A percentile compares a stretch with the other conserved stretches of the same genome.
phyloP scores from a whole-genome alignment of 2,888 invertebrate species.

The Apantesis nais region DNA sequence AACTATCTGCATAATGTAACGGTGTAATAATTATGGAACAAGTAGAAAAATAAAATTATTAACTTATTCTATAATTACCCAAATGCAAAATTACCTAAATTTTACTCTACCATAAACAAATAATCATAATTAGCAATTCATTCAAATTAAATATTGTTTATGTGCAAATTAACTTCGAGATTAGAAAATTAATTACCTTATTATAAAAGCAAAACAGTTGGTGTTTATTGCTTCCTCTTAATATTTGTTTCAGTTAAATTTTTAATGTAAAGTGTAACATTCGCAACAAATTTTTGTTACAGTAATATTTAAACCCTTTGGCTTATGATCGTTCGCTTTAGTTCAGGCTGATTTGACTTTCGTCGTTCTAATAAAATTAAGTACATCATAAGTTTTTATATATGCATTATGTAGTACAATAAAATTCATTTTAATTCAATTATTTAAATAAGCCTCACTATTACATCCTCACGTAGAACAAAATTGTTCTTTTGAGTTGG shows the following conservation, averaged over 20 bases:
- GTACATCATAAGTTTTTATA: no score
- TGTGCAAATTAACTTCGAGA: background rate
- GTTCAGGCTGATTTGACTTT: background rate
- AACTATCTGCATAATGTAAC: background rate
- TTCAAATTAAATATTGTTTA: background rate
- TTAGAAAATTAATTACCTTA: background rate
- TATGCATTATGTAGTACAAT: no score
- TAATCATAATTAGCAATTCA: background rate
- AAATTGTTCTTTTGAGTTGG: no score
- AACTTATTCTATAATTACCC: background rate
- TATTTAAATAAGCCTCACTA: no score
- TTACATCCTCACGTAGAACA: no score
- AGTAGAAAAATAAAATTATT: background rate
- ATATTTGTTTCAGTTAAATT: background rate
- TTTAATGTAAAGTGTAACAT: background rate
- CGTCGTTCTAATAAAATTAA: background rate
- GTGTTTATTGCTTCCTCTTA: background rate
- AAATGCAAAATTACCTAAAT: background rate
- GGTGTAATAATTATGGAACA: no score
- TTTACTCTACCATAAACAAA: background rate
- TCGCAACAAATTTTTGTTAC: background rate
- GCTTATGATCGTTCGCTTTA: background rate
- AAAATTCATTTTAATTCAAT: no score
- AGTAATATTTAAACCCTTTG: background rate
- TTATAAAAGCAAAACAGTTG: slow-evolving; percentile 2